These are phyloP conservation scores for Meloidogyne hapla DNA, from an alignment of 1,140 invertebrate genomes.

Conservation along the genomic window DNA sequence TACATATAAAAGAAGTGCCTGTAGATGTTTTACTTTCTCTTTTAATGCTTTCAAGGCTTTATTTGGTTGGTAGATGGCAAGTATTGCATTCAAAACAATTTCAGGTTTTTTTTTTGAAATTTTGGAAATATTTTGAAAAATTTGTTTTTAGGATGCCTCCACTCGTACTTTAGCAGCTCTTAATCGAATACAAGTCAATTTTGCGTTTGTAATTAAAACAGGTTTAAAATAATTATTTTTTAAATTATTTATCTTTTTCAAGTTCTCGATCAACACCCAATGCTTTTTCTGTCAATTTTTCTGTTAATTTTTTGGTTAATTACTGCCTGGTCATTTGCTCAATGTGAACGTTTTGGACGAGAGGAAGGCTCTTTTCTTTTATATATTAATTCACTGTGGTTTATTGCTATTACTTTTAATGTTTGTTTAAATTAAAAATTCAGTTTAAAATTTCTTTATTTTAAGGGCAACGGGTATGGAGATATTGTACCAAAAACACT, in stretches of 20 bases:
- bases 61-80: constrained; percentile 98
- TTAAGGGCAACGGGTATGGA: constrained; percentile 69
- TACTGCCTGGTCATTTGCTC: constrained; percentile 59
- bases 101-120: constrained; percentile 57
- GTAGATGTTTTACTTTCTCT: constrained; percentile 88
- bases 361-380: constrained; percentile 52
- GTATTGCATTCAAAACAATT: constrained; percentile 98
- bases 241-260: background rate
- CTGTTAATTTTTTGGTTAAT: constrained; percentile 59
- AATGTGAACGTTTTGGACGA: constrained; percentile 40
- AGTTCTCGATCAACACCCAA: constrained; percentile 73
- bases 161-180: constrained; percentile 79
- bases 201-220: constrained; percentile 96
- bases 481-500: constrained; percentile 99
- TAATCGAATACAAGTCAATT: constrained; percentile 94
- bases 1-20: constrained; percentile 38
- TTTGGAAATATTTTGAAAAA: background rate
- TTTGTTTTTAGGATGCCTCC: constrained; percentile 78
- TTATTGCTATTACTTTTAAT: constrained; percentile 57
- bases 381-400: constrained; percentile 63
- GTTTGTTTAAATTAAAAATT: background rate
- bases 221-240: constrained; percentile 87
- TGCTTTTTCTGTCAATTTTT: constrained; percentile 57
- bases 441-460: constrained; percentile 26
- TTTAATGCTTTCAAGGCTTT: constrained; percentile 97